Percentiles rank a stretch among this genome's conserved stretches.
These are phyloP conservation scores for Anabacerthia variegaticeps DNA, from an alignment of 2,797 vertebrate genomes.

Conservation along the genomic window DNA sequence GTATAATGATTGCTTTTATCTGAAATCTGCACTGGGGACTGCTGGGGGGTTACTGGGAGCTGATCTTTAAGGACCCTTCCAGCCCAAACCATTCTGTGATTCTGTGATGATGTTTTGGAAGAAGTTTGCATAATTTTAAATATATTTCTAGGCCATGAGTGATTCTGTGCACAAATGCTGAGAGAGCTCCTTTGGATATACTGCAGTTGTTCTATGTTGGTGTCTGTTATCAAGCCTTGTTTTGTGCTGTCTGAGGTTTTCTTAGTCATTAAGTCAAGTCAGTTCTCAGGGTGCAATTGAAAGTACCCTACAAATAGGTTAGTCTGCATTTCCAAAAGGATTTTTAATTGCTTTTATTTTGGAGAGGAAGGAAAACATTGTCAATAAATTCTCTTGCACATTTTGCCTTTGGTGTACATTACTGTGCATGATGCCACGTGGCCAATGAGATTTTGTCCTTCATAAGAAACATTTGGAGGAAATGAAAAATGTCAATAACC, in stretches of 20 bases:
- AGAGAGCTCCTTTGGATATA: not conserved
- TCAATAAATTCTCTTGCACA: not conserved
- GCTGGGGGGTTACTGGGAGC: not conserved
- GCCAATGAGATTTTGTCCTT: not conserved
- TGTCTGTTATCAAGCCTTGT: not conserved
- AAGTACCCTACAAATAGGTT: not conserved
- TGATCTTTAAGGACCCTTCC: not conserved
- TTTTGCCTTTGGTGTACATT: not conserved
- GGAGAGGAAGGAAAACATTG: not conserved
- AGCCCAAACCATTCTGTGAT: not conserved
- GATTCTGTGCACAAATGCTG: not conserved
- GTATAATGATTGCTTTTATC: not conserved
- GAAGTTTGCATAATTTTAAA: not conserved
- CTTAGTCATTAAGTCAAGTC: not conserved
- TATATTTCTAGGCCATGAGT: not conserved
- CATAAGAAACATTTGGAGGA: not conserved
- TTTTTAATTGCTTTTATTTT: not conserved
- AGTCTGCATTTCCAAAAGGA: not conserved
- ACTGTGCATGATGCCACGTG: fast-evolving
- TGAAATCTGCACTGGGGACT: not conserved
- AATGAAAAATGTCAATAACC: not conserved
- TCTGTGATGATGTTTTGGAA: not conserved
- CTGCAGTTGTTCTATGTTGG: not conserved
- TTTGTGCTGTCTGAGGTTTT: not conserved
- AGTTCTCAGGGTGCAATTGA: not conserved